Conservation (phyloP, 1,140 invertebrate species). For the Parasteatoda tepidariorum region DNA sequence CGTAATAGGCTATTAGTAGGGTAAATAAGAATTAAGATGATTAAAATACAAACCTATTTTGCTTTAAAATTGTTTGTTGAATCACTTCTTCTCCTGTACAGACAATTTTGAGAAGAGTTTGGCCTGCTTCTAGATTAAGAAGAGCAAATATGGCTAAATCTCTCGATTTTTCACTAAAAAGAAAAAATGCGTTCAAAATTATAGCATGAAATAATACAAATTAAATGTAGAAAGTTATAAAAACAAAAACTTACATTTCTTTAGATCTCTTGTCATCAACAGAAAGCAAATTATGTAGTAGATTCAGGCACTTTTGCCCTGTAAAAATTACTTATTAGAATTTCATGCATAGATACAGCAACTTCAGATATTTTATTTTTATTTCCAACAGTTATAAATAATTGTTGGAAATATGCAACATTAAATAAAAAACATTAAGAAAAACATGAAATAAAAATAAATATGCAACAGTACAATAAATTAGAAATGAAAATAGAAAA, state of each 20-base stretch:
- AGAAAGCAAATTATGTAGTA: constrained; percentile 68
- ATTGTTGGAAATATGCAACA: background rate
- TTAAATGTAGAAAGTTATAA: background rate
- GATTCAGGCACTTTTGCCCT: constrained; percentile 66
- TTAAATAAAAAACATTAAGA: background rate
- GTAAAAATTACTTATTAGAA: no score
- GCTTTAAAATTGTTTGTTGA: constrained; percentile 66
- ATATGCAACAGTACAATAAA: background rate
- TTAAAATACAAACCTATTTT: constrained; percentile 66
- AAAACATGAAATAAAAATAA: background rate
- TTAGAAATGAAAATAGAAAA: no score
- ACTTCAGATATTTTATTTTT: no score
- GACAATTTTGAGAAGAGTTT: constrained; percentile 68
- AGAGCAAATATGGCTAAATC: constrained; percentile 68
- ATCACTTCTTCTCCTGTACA: constrained; percentile 68
- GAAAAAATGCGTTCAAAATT: background rate
- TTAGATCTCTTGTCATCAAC: constrained; percentile 9
- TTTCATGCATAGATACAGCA: no score
- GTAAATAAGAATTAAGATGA: constrained; percentile 7
- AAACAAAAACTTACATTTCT: constrained; percentile 26
- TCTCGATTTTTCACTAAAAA: constrained; percentile 64
- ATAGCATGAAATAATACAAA: background rate
- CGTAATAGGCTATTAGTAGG: no score
- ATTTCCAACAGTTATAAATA: no score
- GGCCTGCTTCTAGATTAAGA: constrained; percentile 68